Percentiles rank a stretch among this genome's conserved stretches.
These are phyloP conservation scores for Melanotaenia trifasciata DNA, from an alignment of 2,797 vertebrate species.

Conservation along the genomic window DNA sequence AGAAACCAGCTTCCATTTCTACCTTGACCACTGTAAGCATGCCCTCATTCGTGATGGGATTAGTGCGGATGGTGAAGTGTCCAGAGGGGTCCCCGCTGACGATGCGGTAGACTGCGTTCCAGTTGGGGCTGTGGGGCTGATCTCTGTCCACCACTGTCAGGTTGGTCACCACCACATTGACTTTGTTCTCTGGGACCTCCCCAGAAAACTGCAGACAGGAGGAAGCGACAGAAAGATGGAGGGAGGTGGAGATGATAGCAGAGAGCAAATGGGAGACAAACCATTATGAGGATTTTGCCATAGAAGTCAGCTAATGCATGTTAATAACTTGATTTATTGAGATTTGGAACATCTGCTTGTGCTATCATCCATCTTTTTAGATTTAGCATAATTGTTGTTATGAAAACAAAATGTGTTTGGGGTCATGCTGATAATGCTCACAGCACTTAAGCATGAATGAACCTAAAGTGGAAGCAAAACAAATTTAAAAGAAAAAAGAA, in stretches of 20 bases:
- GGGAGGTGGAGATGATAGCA: background rate
- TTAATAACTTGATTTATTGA: conserved; percentile 58
- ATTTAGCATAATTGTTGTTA: conserved; percentile 49
- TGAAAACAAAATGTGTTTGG: conserved; percentile 62
- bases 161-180: conserved; percentile 93
- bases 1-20: conserved; percentile 26
- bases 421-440: conserved; percentile 37
- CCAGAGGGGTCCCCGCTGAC: conserved; percentile 93
- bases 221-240: background rate
- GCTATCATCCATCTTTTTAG: conserved; percentile 39
- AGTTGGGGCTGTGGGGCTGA: conserved; percentile 97
- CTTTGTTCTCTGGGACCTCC: conserved; percentile 93
- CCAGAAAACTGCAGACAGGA: conserved; percentile 87
- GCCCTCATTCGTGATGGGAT: conserved; percentile 95
- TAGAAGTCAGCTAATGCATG: conserved; percentile 30
- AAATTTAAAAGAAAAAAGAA: conserved; percentile 34
- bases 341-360: conserved; percentile 30
- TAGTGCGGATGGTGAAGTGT: conserved; percentile 93
- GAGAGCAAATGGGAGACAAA: background rate
- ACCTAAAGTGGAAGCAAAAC: conserved; percentile 32
- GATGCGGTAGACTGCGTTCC: conserved; percentile 95
- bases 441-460: conserved; percentile 35
- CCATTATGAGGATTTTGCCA: conserved; percentile 32
- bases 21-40: conserved; percentile 97
- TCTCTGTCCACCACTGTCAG: conserved; percentile 94